A percentile compares a stretch with the other conserved stretches of the same genome.
phyloP scores from a whole-genome alignment of 1,140 invertebrate genomes.

The Drosophila cardini region DNA sequence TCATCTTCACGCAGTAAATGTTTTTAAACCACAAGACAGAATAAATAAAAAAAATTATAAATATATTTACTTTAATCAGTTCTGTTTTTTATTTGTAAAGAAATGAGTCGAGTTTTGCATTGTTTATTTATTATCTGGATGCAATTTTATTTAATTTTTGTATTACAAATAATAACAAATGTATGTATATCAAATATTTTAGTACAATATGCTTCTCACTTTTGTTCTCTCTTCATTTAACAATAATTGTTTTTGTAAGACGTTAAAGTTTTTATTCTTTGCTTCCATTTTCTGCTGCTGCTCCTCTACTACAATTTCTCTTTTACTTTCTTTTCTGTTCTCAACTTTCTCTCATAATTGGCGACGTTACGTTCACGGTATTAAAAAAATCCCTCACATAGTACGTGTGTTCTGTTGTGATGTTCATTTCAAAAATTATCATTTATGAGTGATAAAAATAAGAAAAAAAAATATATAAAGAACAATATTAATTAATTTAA shows the following conservation, averaged over 20 bases:
- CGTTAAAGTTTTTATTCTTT: slow-evolving; percentile 72
- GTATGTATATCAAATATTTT: slow-evolving; percentile 83
- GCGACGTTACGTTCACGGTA: slow-evolving; percentile 78
- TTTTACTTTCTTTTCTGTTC: slow-evolving; percentile 46
- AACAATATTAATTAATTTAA: slow-evolving; percentile 53
- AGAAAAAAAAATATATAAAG: slow-evolving; percentile 19
- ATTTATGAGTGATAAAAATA: slow-evolving; percentile 30
- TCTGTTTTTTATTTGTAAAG: neutral
- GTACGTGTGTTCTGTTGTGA: slow-evolving; percentile 59
- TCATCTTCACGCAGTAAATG: slow-evolving; percentile 80
- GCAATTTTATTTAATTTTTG: slow-evolving; percentile 83
- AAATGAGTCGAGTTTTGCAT: slow-evolving; percentile 29
- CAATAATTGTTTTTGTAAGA: slow-evolving; percentile 78
- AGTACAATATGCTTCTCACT: slow-evolving; percentile 80
- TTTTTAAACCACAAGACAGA: slow-evolving; percentile 39
- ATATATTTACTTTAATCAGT: neutral
- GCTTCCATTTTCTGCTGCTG: slow-evolving; percentile 39
- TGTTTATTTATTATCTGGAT: slow-evolving; percentile 80
- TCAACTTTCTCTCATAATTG: slow-evolving; percentile 70
- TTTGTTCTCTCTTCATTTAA: slow-evolving; percentile 74
- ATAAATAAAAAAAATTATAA: neutral
- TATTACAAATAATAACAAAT: slow-evolving; percentile 83
- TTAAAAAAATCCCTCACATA: slow-evolving; percentile 53
- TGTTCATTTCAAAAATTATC: slow-evolving; percentile 53
- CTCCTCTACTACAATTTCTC: slow-evolving; percentile 30